A percentile compares a stretch with the other conserved stretches of the same genome.
These are phyloP conservation scores for Orthosia cruda DNA, from an alignment of 2,888 invertebrate genomes.

Conservation along the genomic window DNA sequence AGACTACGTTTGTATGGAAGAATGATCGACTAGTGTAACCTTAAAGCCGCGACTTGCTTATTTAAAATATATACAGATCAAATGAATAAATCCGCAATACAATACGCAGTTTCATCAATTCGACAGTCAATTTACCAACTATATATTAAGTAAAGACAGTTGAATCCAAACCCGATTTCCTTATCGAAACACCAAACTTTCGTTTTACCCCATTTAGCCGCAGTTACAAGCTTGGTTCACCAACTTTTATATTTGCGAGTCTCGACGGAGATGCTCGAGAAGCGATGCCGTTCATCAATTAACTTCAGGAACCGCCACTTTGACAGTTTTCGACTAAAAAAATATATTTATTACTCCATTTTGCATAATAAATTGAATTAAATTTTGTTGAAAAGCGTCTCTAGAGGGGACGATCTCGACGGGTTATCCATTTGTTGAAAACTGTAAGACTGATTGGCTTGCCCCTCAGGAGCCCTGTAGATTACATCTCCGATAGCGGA, in stretches of 20 bases:
- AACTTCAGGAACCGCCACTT: conserved; percentile 47
- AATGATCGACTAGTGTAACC: no score
- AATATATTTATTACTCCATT: conserved; percentile 51
- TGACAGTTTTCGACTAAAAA: conserved; percentile 58
- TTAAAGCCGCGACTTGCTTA: no score
- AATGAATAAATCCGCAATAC: not conserved
- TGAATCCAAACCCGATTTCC: conserved; percentile 20
- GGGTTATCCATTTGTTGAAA: conserved; percentile 55
- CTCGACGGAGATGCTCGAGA: conserved; percentile 16
- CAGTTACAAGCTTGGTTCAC: conserved; percentile 16
- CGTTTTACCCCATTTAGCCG: conserved; percentile 22
- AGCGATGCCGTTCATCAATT: conserved; percentile 53
- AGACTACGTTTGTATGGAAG: no score
- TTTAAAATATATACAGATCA: not conserved
- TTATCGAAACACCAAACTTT: conserved; percentile 30
- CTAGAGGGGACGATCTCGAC: conserved; percentile 24
- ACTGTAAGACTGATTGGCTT: conserved; percentile 69
- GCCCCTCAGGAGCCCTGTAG: conserved; percentile 56
- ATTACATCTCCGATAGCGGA: conserved; percentile 71
- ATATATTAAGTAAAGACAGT: conserved; percentile 15
- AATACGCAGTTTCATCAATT: not conserved
- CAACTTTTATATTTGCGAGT: conserved; percentile 37
- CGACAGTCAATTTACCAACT: conserved; percentile 7
- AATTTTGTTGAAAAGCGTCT: conserved; percentile 61
- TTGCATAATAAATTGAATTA: conserved; percentile 66